These are phyloP conservation scores for Netelia melanura DNA, from an alignment of 2,888 invertebrate species.

Conservation along the genomic window DNA sequence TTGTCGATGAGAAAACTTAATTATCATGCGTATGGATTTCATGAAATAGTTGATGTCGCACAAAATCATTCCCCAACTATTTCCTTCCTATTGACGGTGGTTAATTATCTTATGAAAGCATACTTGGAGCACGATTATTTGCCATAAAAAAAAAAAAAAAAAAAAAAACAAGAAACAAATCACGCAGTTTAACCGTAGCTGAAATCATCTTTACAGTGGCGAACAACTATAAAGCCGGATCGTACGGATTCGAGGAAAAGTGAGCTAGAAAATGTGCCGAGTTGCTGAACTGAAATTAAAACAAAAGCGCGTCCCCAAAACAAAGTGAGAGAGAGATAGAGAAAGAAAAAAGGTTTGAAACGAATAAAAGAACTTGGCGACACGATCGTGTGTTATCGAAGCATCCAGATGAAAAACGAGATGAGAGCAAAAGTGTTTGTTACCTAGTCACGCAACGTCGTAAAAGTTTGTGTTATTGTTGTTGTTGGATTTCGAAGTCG, in stretches of 20 bases:
- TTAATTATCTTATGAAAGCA: conserved; percentile 7
- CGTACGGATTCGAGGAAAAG: conserved; percentile 77
- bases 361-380: conserved; percentile 60
- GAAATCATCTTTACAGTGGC: conserved; percentile 76
- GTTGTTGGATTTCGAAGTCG: conserved; percentile 34
- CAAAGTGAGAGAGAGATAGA: conserved; percentile 50
- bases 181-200: conserved; percentile 42
- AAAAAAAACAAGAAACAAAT: conserved; percentile 8
- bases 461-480: conserved; percentile 51
- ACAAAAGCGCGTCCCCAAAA: conserved; percentile 59
- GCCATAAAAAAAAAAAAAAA: conserved; percentile 9
- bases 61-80: not conserved
- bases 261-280: conserved; percentile 75
- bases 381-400: not conserved
- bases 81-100: not conserved
- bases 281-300: conserved; percentile 56
- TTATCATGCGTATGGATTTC: too few relatives aligned
- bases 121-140: conserved; percentile 1
- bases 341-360: conserved; percentile 73
- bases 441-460: conserved; percentile 51
- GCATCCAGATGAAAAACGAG: conserved; percentile 5
- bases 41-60: not conserved
- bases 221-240: conserved; percentile 76
- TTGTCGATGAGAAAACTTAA: too few relatives aligned
- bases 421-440: conserved; percentile 41